phyloP scores from a whole-genome alignment of 2,113 vertebrate species.

The Orthonyx spaldingii region DNA sequence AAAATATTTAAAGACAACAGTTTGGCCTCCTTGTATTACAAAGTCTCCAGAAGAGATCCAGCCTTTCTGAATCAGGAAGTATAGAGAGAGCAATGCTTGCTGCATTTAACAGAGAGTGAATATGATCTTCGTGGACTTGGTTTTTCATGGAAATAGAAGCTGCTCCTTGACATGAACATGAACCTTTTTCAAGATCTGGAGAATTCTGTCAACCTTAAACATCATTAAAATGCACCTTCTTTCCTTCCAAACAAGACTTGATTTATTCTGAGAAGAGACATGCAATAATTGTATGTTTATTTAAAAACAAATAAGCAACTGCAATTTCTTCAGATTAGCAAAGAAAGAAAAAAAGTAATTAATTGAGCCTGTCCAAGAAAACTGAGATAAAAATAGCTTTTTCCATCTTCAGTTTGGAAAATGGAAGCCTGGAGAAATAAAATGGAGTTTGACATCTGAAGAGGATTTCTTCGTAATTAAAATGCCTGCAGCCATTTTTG shows the following conservation, averaged over 20 bases:
- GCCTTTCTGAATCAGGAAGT: neutral
- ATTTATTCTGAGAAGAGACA: neutral
- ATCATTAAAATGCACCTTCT: neutral
- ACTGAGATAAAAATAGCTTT: neutral
- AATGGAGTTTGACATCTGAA: neutral
- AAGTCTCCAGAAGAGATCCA: neutral
- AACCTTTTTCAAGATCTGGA: neutral
- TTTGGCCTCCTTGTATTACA: neutral
- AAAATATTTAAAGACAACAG: neutral
- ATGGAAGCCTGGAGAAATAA: slow-evolving; percentile 10
- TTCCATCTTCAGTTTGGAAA: slow-evolving; percentile 5
- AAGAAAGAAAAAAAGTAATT: neutral
- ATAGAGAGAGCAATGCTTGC: neutral
- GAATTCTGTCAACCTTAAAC: neutral
- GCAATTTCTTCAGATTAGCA: neutral
- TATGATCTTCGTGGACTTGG: fast-evolving
- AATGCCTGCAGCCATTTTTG: neutral
- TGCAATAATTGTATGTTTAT: neutral
- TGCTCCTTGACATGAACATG: neutral
- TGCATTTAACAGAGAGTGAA: neutral
- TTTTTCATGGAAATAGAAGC: neutral
- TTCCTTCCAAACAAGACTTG: neutral
- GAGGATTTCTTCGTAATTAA: slow-evolving; percentile 30
- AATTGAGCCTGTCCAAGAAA: neutral
- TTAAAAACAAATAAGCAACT: neutral